These are phyloP conservation scores for Vanacampus margaritifer DNA, from an alignment of 2,113 vertebrate species.

Conservation along the genomic window DNA sequence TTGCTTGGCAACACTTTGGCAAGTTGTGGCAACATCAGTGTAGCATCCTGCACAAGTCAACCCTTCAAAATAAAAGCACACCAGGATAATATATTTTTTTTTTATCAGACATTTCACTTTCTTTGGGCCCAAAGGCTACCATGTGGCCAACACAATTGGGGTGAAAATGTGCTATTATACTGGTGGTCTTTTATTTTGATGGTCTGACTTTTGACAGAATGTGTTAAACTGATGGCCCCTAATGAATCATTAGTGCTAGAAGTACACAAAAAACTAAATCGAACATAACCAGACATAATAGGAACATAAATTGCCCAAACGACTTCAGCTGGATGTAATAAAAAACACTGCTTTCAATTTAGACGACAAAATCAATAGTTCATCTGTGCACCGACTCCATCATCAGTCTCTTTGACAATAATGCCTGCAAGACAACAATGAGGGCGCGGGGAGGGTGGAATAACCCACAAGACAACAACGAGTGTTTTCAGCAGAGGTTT, in stretches of 20 bases:
- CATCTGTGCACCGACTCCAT: conserved; percentile 25
- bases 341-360: not conserved
- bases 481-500: conserved; percentile 52
- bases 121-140: too few species aligned
- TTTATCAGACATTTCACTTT: too few species aligned
- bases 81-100: too few species aligned
- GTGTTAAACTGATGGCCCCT: too few species aligned
- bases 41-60: too few species aligned
- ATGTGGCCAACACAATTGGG: too few species aligned
- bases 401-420: conserved; percentile 26
- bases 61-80: too few species aligned
- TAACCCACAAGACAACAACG: not conserved
- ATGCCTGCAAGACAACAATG: not conserved
- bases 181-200: too few species aligned
- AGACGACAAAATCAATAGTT: conserved; percentile 55
- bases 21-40: too few species aligned
- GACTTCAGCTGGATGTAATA: not conserved
- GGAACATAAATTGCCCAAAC: not conserved
- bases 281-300: not conserved
- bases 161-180: too few species aligned
- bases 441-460: not conserved
- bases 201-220: too few species aligned
- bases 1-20: too few species aligned
- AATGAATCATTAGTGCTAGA: not conserved
- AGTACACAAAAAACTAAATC: not conserved